Conservation (phyloP, 2,797 vertebrate species). For the Danio aesculapii region DNA sequence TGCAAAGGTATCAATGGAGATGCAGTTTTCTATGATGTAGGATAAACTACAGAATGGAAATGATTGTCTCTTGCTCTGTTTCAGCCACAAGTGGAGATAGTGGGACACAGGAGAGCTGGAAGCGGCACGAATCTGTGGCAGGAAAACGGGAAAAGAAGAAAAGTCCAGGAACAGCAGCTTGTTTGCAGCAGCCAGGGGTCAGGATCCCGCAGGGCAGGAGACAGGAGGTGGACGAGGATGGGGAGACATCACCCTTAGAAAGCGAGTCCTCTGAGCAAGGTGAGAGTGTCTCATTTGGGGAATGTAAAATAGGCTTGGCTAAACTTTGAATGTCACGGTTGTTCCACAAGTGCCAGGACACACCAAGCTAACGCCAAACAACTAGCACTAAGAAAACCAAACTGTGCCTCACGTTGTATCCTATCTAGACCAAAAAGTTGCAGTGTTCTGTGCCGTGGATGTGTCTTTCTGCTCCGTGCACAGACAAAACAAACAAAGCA, state of each 20-base stretch:
- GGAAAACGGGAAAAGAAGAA: conserved; percentile 67
- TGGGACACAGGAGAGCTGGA: conserved; percentile 75
- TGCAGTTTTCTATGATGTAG: not conserved
- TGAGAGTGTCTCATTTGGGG: conserved; percentile 51
- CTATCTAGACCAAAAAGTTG: no score
- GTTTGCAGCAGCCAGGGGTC: conserved; percentile 64
- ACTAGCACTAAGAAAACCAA: no score
- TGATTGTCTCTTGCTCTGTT: conserved; percentile 31
- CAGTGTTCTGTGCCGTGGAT: no score
- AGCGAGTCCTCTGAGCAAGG: conserved; percentile 80
- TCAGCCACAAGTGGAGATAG: conserved; percentile 80
- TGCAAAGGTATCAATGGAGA: not conserved
- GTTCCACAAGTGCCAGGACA: not conserved
- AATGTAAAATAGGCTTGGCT: not conserved
- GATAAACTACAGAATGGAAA: not conserved
- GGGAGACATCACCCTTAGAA: conserved; percentile 75
- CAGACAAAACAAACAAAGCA: no score
- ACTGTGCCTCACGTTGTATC: no score
- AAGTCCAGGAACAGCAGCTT: conserved; percentile 62
- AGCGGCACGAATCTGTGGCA: conserved; percentile 60
- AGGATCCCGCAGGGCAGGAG: conserved; percentile 65
- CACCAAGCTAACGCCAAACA: no score
- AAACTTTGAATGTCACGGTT: not conserved
- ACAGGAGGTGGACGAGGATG: conserved; percentile 67
- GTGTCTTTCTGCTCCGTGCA: no score